Conservation (phyloP, 2,797 vertebrate genomes). For the Psittacula derbiana region DNA sequence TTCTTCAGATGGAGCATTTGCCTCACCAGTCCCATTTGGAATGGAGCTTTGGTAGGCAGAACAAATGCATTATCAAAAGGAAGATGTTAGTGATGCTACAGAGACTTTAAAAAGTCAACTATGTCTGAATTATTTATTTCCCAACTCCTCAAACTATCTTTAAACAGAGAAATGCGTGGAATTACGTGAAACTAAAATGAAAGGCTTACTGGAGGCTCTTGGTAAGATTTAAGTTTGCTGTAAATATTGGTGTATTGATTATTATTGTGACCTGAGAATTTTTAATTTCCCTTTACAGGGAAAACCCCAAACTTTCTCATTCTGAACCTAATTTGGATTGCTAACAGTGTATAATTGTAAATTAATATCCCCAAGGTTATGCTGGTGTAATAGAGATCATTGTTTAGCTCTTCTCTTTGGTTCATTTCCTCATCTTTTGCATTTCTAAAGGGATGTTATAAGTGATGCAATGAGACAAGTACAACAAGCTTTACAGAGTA, state of each 20-base stretch:
- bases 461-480: not conserved
- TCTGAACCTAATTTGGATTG: not conserved
- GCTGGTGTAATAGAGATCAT: not conserved
- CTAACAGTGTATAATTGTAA: not conserved
- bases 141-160: not conserved
- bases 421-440: not conserved
- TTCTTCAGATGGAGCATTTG: slow-evolving; percentile 60
- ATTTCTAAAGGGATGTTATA: not conserved
- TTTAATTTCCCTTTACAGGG: not conserved
- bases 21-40: slow-evolving; percentile 71
- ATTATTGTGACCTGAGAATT: not conserved
- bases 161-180: not conserved
- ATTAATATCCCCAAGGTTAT: not conserved
- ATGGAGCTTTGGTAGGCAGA: slow-evolving; percentile 67
- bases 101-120: not conserved
- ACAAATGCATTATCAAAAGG: not conserved
- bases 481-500: not conserved
- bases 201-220: not conserved
- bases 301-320: not conserved
- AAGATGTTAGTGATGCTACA: not conserved
- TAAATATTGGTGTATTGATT: not conserved
- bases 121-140: not conserved
- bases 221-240: not conserved
- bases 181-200: not conserved
- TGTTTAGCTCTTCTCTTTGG: not conserved